These are phyloP conservation scores for Mimumesa dahlbomi DNA, from an alignment of 2,888 invertebrate genomes.

Conservation along the genomic window DNA sequence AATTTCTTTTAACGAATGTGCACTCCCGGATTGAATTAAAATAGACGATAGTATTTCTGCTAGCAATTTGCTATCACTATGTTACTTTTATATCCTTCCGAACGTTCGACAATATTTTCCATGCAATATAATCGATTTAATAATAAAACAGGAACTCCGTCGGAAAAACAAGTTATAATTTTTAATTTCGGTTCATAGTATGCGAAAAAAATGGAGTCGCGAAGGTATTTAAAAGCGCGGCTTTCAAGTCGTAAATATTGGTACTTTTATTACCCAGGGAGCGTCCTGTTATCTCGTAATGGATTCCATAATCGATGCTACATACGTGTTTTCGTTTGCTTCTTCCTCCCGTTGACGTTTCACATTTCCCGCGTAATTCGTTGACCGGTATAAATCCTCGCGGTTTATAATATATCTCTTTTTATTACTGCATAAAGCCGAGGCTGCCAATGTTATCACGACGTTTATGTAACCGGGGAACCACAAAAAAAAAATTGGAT, in stretches of 20 bases:
- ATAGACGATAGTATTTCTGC: too few relatives aligned
- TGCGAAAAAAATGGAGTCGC: constrained; percentile 13
- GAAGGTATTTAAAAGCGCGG: constrained; percentile 11
- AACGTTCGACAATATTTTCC: too few relatives aligned
- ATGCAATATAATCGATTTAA: too few relatives aligned
- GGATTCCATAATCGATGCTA: constrained; percentile 36
- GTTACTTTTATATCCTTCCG: too few relatives aligned
- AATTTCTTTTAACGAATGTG: too few relatives aligned
- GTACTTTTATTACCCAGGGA: constrained; percentile 28
- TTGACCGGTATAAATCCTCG: not conserved
- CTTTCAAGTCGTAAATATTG: constrained; percentile 31
- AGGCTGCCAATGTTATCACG: not conserved
- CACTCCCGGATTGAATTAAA: too few relatives aligned
- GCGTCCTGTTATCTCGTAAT: constrained; percentile 33
- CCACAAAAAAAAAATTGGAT: too few relatives aligned
- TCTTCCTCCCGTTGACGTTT: not conserved
- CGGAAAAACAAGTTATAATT: not conserved
- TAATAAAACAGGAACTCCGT: too few relatives aligned
- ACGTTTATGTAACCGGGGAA: not conserved
- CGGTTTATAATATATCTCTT: not conserved
- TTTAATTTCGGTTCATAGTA: not conserved
- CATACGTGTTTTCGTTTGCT: constrained; percentile 15
- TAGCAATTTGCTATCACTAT: too few relatives aligned
- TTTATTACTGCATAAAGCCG: not conserved
- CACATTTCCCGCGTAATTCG: not conserved